phyloP scores from a whole-genome alignment of 2,113 vertebrate genomes.

The Tupaia chinensis region DNA sequence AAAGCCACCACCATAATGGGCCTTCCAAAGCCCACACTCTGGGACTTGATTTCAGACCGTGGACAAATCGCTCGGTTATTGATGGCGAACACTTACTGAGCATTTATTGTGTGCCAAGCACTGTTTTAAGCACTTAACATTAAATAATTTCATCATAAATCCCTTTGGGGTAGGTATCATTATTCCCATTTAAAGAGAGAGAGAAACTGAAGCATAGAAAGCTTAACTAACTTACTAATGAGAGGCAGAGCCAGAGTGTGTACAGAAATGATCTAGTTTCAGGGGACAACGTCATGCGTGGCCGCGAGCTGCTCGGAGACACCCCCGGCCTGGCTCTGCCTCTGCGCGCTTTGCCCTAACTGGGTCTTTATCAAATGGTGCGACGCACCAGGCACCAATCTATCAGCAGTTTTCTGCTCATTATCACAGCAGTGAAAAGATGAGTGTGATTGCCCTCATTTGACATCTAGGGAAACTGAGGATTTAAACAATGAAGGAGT shows the following conservation, averaged over 20 bases:
- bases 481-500: background rate
- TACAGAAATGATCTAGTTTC: background rate
- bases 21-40: background rate
- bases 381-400: background rate
- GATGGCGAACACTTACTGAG: background rate
- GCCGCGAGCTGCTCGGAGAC: background rate
- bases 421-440: background rate
- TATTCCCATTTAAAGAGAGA: background rate
- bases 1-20: background rate
- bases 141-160: background rate
- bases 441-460: background rate
- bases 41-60: background rate
- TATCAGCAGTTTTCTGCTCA: background rate
- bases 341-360: background rate
- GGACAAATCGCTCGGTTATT: background rate
- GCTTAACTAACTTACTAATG: background rate
- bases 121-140: background rate
- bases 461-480: background rate
- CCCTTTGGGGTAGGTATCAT: background rate
- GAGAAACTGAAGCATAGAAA: background rate
- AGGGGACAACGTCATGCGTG: fast-evolving
- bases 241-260: background rate
- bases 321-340: background rate
- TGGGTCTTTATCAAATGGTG: background rate
- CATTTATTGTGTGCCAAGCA: background rate